These are phyloP conservation scores for Busseola fusca DNA, from an alignment of 2,888 invertebrate genomes.

Conservation along the genomic window DNA sequence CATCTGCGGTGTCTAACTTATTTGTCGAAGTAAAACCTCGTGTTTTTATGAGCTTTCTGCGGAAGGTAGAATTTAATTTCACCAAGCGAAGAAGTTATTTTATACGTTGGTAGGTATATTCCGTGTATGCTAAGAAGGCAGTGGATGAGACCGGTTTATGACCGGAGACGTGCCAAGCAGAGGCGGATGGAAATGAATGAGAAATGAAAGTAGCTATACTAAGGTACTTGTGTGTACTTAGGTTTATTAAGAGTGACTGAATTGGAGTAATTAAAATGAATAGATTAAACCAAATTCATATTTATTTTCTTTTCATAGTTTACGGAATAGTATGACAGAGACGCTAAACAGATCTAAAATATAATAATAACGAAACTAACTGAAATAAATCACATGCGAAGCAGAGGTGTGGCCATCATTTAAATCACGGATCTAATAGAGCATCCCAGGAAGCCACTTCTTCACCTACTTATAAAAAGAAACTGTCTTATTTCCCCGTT, in stretches of 20 bases:
- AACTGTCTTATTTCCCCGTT: conserved; percentile 48
- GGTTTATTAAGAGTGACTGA: conserved; percentile 2
- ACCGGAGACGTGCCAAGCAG: conserved; percentile 8
- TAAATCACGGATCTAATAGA: conserved; percentile 13
- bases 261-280: not conserved
- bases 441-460: conserved; percentile 21
- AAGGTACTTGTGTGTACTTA: not conserved
- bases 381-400: not conserved
- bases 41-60: conserved; percentile 33
- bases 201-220: not conserved
- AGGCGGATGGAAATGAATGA: not conserved
- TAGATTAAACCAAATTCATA: conserved; percentile 2
- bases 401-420: conserved; percentile 8
- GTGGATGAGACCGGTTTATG: conserved; percentile 37
- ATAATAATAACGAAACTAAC: too few relatives aligned
- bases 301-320: not conserved
- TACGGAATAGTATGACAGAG: not conserved
- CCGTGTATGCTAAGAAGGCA: conserved; percentile 39
- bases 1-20: conserved; percentile 21
- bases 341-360: rapidly evolving
- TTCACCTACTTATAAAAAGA: conserved; percentile 26
- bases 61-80: conserved; percentile 48
- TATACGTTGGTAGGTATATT: conserved; percentile 34
- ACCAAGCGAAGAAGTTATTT: conserved; percentile 42
- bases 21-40: conserved; percentile 21